Base-by-base conservation (phyloP, 2,888 invertebrate species). In the Caenorhabditis becei region DNA sequence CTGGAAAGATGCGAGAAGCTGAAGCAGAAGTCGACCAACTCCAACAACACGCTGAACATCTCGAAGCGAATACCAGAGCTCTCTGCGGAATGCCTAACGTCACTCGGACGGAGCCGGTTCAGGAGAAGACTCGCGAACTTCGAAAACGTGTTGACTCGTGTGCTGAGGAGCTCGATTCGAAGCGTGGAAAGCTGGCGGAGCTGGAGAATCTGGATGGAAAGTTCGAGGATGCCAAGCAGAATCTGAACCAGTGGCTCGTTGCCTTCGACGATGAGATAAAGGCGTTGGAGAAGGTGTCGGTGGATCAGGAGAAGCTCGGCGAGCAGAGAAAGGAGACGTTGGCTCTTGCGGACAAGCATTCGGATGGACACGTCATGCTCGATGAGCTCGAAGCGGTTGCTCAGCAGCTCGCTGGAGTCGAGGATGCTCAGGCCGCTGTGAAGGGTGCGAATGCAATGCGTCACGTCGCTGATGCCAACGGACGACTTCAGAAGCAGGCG, bases 61-160 rank as follows among this genome's bases (percentile, higher is more conserved):
- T 84, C 8, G 85, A 80, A 53, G 41, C 61, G 4, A 77, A 79
- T 1, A 74, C 77, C 8, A 63, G 56, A 11, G 26, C 65, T 28
- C 63, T 86, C 35, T 75, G 70, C 47, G 24, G 41, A 14, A 77
- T 86, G 56, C 86, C 86, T 11, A 85, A 86, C 62, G 82, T 82
- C n/a, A 80, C 82, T 0, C 70, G 71, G 53, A 74, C 75, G 1
- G 82, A 86, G 20, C 67, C 67, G 26, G 74, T 80, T 3, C 11
- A 61, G 23, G 53, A 65, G 18, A 69, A 65, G 59, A 61, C 51
- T 3, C 14, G 44, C 1, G 80, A 81, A 23, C 59, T 81, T 32
- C 26, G 65, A 20, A 75, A 49, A 53, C 70, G 83, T 1, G 66
- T 83, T 1, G 74, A 70, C 24, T 75, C 61, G 16, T 62, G 84